A percentile compares a stretch with the other conserved stretches of the same genome.
Evolutionary conservation across 2,113 vertebrate species (phyloP).

Genomic region (Ochotona curzoniae): DNA sequence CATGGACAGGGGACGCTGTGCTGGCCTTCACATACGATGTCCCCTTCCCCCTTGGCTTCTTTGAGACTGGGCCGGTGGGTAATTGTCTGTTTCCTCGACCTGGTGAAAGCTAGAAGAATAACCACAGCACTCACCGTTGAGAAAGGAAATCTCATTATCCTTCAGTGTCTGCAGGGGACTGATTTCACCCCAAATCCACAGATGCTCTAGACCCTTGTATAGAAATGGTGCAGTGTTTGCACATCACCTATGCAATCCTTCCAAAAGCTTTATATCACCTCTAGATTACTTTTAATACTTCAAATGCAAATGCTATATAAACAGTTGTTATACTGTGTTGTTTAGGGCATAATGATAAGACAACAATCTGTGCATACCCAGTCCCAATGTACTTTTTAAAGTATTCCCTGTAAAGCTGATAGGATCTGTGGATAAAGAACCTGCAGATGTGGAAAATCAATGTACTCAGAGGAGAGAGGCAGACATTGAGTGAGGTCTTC

Average conservation of each 20-base stretch:
- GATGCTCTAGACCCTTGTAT: neutral
- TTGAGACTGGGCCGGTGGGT: neutral
- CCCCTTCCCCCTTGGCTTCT: neutral
- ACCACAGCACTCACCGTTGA: neutral
- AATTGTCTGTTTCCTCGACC: neutral
- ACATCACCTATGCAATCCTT: neutral
- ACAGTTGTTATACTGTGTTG: neutral
- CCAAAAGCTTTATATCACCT: neutral
- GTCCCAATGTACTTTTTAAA: neutral
- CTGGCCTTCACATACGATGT: neutral
- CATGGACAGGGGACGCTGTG: accelerated
- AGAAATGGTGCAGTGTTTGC: neutral
- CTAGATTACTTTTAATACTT: neutral
- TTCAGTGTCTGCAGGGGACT: no score
- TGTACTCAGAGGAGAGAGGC: neutral
- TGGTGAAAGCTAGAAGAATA: neutral
- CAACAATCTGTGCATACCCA: neutral
- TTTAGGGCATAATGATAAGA: neutral
- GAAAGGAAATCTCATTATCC: neutral
- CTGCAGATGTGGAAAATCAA: no score
- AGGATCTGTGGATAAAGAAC: neutral
- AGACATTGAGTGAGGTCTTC: neutral
- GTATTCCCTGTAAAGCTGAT: neutral
- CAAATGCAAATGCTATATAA: neutral
- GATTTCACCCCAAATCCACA: neutral